Conservation (phyloP, 2,113 vertebrate genomes). For the Chrysochloris asiatica region DNA sequence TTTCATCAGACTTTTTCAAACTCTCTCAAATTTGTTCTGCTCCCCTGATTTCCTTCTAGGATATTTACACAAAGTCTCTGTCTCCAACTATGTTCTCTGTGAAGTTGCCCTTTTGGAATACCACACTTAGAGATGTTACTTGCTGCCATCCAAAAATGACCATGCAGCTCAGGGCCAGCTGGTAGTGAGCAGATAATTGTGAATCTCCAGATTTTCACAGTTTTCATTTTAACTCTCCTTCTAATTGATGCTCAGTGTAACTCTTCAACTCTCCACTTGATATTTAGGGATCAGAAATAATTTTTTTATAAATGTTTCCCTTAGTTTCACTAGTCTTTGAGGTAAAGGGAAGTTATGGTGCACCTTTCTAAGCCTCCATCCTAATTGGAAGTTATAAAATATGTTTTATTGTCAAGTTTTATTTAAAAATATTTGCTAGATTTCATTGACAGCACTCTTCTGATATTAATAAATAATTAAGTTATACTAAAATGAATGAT, state of each 20-base stretch:
- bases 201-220: neutral
- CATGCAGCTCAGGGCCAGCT: neutral
- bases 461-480: neutral
- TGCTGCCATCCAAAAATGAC: neutral
- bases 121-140: neutral
- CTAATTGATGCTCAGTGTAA: neutral
- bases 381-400: neutral
- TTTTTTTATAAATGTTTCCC: neutral
- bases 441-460: neutral
- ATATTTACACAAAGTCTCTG: neutral
- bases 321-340: neutral
- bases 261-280: neutral
- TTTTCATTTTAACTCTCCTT: neutral
- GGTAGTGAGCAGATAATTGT: neutral
- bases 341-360: neutral
- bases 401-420: neutral
- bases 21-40: too few relatives aligned
- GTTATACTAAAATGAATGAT: neutral
- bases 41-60: neutral
- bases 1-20: neutral
- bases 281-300: neutral
- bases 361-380: neutral
- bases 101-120: neutral
- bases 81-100: neutral
- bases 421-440: neutral